phyloP scores from a whole-genome alignment of 2,113 vertebrate genomes.

The Solenodon paradoxus region DNA sequence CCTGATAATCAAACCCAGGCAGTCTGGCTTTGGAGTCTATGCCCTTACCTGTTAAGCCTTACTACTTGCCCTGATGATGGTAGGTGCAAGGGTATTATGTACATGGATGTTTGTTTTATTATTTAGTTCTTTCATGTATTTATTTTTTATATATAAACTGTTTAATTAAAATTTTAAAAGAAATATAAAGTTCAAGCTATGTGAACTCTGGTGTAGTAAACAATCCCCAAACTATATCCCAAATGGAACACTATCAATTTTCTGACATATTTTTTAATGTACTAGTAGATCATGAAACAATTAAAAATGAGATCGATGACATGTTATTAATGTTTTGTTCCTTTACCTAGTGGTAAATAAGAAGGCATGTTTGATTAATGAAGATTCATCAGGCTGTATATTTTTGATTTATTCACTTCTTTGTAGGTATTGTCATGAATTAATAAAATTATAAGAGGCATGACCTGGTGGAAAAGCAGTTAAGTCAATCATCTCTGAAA shows the following conservation, averaged over 20 bases:
- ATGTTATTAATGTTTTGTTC: not conserved
- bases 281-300: not conserved
- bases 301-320: not conserved
- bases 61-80: not conserved
- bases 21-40: not conserved
- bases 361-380: not conserved
- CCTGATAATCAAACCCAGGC: not conserved
- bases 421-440: not conserved
- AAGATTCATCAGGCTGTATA: not conserved
- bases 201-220: not conserved
- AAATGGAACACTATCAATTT: constrained; percentile 4
- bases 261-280: not conserved
- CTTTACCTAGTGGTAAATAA: not conserved
- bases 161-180: not conserved
- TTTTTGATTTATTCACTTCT: constrained; percentile 14
- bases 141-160: not conserved
- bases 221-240: not conserved
- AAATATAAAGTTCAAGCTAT: not conserved
- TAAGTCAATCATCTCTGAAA: too few relatives aligned
- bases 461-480: too few relatives aligned
- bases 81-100: not conserved
- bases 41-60: not conserved
- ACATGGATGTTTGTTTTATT: not conserved
- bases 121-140: not conserved
- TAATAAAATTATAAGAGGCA: not conserved